Base-by-base conservation (phyloP, 2,113 vertebrate genomes). In the Brienomyrus brachyistius region DNA sequence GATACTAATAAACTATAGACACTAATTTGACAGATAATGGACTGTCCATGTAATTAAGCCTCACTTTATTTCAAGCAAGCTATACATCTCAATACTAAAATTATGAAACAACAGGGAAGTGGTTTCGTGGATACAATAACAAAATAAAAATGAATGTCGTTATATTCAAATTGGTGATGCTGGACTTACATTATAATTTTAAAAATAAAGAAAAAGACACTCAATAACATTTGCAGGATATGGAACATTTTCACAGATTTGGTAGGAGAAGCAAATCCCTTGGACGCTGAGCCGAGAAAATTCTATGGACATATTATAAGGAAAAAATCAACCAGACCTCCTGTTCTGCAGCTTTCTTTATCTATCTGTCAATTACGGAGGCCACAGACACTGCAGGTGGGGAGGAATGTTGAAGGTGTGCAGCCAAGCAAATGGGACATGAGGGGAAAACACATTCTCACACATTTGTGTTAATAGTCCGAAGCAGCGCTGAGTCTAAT, bases 401-500 rank as follows among this genome's bases (percentile, higher is more conserved):
- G 85, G n/a, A 9, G 85, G 43, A 21, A 35, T 40, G 15, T 6
- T 56, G 77, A 83, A 80, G 80, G 74, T 83, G 74, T 89, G 23
- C 50, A 51, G 74, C 50, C 52, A 43, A 89, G 27, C 40, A 77
- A 80, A 84, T 45, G 51, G 77, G 82, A 31, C 51, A 52, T 17
- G 19, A 45, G 88, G 70, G 84, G 90, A 90, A 90, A 90, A 93
- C 94, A 93, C 91, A 95, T 94, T 93, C 94, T 90, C 93, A 93
- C 82, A 91, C 85, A 87, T 54, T 82, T 94, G 94, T 92, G 94
- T 96, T 96, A 95, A 94, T 94, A 95, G 94, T 95, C 93, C 21
- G 94, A 94, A 95, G 92, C 91, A 91, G 92, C 92, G 92, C 95
- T 94, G 95, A 94, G 94, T 96, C 95, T 95, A 95, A 96, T 97